Base-by-base conservation (phyloP, 2,113 vertebrate genomes). In the Pampusana beccarii region DNA sequence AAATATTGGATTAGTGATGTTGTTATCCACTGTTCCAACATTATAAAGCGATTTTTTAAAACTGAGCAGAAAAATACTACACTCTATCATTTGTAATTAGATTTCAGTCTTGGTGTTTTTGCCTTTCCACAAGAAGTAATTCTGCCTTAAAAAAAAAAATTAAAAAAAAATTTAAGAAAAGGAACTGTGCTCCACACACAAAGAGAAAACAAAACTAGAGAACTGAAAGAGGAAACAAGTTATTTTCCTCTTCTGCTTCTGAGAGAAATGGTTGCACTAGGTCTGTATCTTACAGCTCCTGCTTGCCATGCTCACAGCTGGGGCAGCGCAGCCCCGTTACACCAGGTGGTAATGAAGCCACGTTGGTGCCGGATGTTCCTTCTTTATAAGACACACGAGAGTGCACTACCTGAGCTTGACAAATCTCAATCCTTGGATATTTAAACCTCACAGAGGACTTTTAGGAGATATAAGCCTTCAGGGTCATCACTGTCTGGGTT, bases 1-100 rank as follows among this genome's bases (percentile, higher is more conserved):
- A 97, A 97, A 97, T 98, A 97, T 96, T 95, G 84, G 97, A 97
- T 97, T 96, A 96, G 94, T 87, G 90, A 97, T 97, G 96, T 96
- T 97, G 87, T 97, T 97, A 98, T 97, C 77, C 88, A 96, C 77
- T 97, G 93, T 97, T 97, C 90, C 64, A 86, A 97, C 93, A 97
- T 97, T 97, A 97, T 86, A 96, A 95, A 93, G 83, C 93, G 96
- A 97, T 98, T 97, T 94, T 97, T 97, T 94, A 96, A 97, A 96
- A 97, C 48, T 95, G 86, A 95, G 74, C 6, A 84, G 81, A 95
- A 95, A 92, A 96, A 78, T 79, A 88, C 92, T 86, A 51, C 75
- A 75, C 91, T 96, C 69, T 92, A 88, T 97, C 72, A 90, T 57
- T 92, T 61, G 91, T 97, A 96, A 95, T 96, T 98, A 97, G 84